These are phyloP conservation scores for Galaxea fascicularis DNA, from an alignment of 92 coral and sea anemone genomes.

Conservation along the genomic window DNA sequence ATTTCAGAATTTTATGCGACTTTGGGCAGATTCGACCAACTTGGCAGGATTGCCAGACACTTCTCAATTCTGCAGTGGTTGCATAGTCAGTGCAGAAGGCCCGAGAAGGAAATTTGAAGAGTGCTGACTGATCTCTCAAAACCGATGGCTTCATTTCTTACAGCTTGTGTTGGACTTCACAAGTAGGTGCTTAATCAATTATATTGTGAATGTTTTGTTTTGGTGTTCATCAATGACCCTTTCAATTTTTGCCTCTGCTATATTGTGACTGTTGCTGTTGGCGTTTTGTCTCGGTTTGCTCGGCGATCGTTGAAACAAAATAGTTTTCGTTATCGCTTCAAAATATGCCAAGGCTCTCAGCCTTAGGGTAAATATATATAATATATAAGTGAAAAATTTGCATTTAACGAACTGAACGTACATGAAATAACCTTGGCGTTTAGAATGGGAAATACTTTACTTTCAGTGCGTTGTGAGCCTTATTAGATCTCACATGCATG, in stretches of 20 bases:
- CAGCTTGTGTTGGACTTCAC: constrained; percentile 26
- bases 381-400: too few relatives aligned
- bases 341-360: too few relatives aligned
- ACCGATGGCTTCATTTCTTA: constrained; percentile 13
- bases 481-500: too few relatives aligned
- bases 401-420: too few relatives aligned
- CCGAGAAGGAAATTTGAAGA: too few relatives aligned
- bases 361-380: too few relatives aligned
- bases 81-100: not conserved
- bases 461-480: too few relatives aligned
- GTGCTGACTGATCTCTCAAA: not conserved
- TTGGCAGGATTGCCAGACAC: not conserved
- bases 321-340: too few relatives aligned
- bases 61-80: not conserved
- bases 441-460: too few relatives aligned
- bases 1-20: not conserved
- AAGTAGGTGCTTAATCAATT: constrained; percentile 11
- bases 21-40: not conserved
- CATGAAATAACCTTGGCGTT: too few relatives aligned
- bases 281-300: too few relatives aligned
- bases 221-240: not conserved
- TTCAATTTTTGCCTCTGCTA: not conserved
- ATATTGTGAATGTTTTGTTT: not conserved
- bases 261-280: not conserved
- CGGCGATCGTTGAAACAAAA: too few relatives aligned